Evolutionary conservation across 2,113 vertebrate species (phyloP).

Genomic region (Microcebus griseorufus): DNA sequence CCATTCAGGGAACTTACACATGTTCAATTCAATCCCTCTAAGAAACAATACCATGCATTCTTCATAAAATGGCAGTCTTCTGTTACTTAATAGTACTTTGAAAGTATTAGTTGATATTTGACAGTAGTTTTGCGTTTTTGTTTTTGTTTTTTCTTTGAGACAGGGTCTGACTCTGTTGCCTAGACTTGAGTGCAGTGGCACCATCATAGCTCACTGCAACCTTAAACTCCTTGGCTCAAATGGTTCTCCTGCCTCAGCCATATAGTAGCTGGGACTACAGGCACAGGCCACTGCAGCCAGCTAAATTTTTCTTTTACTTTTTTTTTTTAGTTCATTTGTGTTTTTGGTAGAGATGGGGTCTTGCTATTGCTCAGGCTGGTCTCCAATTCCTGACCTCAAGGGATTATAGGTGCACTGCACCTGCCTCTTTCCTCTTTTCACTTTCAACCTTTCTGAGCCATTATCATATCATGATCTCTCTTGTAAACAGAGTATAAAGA

Average conservation of each 20-base stretch:
- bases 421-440: no score
- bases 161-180: background rate
- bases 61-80: background rate
- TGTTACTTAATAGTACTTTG: background rate
- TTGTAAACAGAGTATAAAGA: no score
- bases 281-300: no score
- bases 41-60: background rate
- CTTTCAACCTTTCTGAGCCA: no score
- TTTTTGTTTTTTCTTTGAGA: background rate
- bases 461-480: no score
- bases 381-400: background rate
- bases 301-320: background rate
- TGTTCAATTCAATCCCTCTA: background rate
- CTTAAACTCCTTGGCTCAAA: background rate
- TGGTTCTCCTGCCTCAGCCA: background rate
- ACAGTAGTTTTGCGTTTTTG: background rate
- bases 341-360: background rate
- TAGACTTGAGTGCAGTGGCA: background rate
- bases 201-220: background rate
- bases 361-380: background rate
- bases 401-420: background rate
- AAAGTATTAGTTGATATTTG: background rate
- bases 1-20: background rate
- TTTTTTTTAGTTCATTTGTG: background rate
- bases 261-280: background rate